Evolutionary conservation across 1,140 invertebrate species (phyloP).

Genomic region (Drosophila hydei): DNA sequence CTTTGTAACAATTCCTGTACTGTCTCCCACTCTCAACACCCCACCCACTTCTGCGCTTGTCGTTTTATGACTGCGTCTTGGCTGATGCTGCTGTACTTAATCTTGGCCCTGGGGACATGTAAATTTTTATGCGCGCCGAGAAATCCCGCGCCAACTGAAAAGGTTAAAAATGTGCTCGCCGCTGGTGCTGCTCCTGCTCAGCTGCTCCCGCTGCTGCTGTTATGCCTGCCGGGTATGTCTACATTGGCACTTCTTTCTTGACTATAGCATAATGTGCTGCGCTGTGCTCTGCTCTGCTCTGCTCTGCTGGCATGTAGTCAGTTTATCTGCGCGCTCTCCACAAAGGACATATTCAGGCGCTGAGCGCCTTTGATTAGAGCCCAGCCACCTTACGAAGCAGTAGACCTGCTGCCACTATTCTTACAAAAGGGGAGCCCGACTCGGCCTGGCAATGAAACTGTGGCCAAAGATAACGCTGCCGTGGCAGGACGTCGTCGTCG

Average conservation of each 20-base stretch:
- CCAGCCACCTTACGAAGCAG: constrained; percentile 75
- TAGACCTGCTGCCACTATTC: constrained; percentile 59
- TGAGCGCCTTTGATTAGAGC: constrained; percentile 79
- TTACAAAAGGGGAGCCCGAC: constrained; percentile 23
- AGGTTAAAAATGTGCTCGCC: constrained; percentile 43
- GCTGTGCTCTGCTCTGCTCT: constrained; percentile 3
- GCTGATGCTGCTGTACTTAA: constrained; percentile 70
- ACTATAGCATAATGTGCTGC: constrained; percentile 40
- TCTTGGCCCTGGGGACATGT: constrained; percentile 83
- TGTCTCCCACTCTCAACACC: not conserved
- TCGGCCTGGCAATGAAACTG: constrained; percentile 75
- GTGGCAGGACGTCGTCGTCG: constrained; percentile 63
- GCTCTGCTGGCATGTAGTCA: constrained; percentile 15
- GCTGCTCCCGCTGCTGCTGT: constrained; percentile 21
- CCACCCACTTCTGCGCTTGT: not conserved
- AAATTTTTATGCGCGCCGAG: constrained; percentile 78
- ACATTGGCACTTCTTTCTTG: constrained; percentile 74
- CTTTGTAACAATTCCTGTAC: constrained; percentile 25
- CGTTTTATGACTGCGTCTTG: constrained; percentile 50
- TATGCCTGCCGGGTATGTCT: constrained; percentile 70
- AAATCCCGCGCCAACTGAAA: constrained; percentile 33
- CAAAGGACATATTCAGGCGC: constrained; percentile 82
- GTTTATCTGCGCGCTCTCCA: constrained; percentile 74
- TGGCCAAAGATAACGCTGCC: constrained; percentile 73
- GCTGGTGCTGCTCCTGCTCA: constrained; percentile 24